Conservation (phyloP, 2,888 invertebrate genomes). For the Ennomos erosarius region DNA sequence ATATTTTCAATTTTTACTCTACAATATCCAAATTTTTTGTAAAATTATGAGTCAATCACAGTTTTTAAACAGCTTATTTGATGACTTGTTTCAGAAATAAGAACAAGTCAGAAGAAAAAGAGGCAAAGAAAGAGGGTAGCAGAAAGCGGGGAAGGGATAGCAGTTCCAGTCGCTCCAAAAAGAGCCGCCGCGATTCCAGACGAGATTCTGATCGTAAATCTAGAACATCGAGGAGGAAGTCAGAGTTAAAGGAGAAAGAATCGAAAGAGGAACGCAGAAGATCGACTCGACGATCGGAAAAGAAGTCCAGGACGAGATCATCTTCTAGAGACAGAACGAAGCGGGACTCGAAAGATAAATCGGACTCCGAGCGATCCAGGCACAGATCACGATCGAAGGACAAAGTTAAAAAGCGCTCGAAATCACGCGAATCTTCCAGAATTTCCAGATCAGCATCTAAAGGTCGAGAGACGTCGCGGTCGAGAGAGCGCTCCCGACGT, state of each 20-base stretch:
- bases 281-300: slow-evolving; percentile 63
- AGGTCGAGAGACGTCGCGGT: slow-evolving; percentile 52
- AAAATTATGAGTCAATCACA: too few species aligned
- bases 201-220: slow-evolving; percentile 68
- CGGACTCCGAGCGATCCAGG: slow-evolving; percentile 60
- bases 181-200: slow-evolving; percentile 63
- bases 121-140: slow-evolving; percentile 47
- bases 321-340: slow-evolving; percentile 60
- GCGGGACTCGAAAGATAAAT: slow-evolving; percentile 60
- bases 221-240: slow-evolving; percentile 64
- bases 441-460: slow-evolving; percentile 63
- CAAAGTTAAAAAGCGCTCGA: slow-evolving; percentile 59
- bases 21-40: too few species aligned
- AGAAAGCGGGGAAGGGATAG: slow-evolving; percentile 58
- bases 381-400: slow-evolving; percentile 64
- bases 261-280: slow-evolving; percentile 52
- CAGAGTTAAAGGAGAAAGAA: slow-evolving; percentile 62
- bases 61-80: neutral
- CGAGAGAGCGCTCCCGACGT: slow-evolving; percentile 50
- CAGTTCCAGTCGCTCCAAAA: slow-evolving; percentile 57
- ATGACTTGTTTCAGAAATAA: slow-evolving; percentile 32
- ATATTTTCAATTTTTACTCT: too few species aligned
- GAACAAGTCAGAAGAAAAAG: slow-evolving; percentile 46
- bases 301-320: slow-evolving; percentile 58
- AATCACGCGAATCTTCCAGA: slow-evolving; percentile 58